phyloP scores from a whole-genome alignment of 2,113 vertebrate species.

The Onychorhynchus coronatus region DNA sequence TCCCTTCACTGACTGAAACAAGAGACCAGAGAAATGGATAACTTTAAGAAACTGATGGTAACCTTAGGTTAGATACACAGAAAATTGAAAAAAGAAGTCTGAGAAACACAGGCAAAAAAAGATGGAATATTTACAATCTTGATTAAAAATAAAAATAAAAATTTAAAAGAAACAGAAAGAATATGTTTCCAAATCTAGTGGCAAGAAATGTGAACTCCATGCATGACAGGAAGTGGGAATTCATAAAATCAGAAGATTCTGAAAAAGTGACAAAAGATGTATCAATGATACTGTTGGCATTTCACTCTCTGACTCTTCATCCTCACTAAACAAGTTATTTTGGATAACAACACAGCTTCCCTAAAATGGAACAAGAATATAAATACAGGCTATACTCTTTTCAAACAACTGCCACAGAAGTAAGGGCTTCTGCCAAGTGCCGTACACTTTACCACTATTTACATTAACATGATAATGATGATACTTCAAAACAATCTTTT shows the following conservation, averaged over 20 bases:
- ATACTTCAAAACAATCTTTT: background rate
- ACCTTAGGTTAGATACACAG: background rate
- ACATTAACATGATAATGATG: background rate
- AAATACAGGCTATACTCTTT: background rate
- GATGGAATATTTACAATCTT: background rate
- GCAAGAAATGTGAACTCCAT: background rate
- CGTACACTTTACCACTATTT: background rate
- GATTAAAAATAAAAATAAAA: background rate
- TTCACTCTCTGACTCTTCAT: background rate
- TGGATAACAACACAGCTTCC: background rate
- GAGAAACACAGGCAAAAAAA: background rate
- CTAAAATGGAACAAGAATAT: background rate
- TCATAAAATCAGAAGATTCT: background rate
- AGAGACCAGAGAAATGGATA: background rate
- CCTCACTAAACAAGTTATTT: background rate
- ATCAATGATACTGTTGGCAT: background rate
- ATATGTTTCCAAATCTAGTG: background rate
- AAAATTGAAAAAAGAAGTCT: background rate
- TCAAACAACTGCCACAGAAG: background rate
- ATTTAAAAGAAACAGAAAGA: fast-evolving
- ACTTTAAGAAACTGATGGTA: background rate
- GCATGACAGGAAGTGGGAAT: background rate
- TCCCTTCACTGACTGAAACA: background rate
- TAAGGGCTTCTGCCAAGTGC: background rate
- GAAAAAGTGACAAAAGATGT: background rate